These are phyloP conservation scores for Brevipalpus yothersi DNA, from an alignment of 1,140 invertebrate species.

Conservation along the genomic window DNA sequence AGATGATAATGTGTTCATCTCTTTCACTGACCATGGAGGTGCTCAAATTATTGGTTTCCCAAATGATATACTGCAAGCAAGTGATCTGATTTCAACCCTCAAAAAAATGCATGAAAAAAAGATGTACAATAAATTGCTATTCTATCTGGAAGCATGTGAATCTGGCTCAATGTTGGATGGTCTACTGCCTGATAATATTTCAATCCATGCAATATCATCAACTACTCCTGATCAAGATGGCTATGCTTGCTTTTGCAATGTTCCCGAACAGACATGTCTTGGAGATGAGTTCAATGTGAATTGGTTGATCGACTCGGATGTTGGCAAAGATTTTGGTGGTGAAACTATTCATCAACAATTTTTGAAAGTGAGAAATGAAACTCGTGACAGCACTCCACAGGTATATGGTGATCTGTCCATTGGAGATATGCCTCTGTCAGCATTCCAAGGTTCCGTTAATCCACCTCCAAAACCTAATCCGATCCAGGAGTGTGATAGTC, in stretches of 20 bases:
- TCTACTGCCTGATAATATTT: constrained; percentile 26
- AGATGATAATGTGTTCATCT: constrained; percentile 34
- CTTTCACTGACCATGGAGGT: constrained; percentile 38
- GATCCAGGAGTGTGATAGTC: too few species aligned
- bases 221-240: constrained; percentile 31
- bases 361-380: constrained; percentile 27
- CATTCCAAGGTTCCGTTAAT: neutral
- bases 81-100: constrained; percentile 20
- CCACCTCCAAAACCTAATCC: neutral
- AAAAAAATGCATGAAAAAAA: constrained; percentile 22
- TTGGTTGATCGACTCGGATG: constrained; percentile 34
- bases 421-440: neutral
- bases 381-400: constrained; percentile 31
- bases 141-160: constrained; percentile 40
- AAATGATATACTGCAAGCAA: constrained; percentile 19
- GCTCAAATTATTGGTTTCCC: constrained; percentile 32
- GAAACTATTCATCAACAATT: constrained; percentile 32
- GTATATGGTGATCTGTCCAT: constrained; percentile 30
- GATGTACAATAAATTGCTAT: constrained; percentile 25
- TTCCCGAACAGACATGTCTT: constrained; percentile 26
- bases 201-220: constrained; percentile 36
- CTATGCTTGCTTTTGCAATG: constrained; percentile 30
- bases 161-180: constrained; percentile 38
- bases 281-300: constrained; percentile 35
- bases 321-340: constrained; percentile 1